These are phyloP conservation scores for Lomographa bimaculata DNA, from an alignment of 2,888 invertebrate species.

Conservation along the genomic window DNA sequence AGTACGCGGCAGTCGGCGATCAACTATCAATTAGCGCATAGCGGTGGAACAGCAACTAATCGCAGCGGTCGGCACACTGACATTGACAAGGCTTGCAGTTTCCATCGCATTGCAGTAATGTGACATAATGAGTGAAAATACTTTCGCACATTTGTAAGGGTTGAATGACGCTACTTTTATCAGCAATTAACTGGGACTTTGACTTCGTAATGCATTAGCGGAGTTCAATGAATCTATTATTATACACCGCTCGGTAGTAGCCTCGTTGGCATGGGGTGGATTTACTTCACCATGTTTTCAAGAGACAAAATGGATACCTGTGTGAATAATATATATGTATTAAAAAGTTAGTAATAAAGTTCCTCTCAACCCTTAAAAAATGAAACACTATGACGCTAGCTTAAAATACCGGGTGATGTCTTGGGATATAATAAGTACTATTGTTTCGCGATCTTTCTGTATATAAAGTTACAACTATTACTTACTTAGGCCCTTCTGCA, in stretches of 20 bases:
- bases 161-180: constrained; percentile 17
- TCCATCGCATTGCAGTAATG: constrained; percentile 50
- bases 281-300: no score
- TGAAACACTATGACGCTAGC: no score
- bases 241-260: no score
- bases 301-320: no score
- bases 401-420: no score
- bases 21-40: constrained; percentile 54
- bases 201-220: not conserved
- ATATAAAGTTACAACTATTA: no score
- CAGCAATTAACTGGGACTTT: constrained; percentile 14
- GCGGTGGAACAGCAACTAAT: constrained; percentile 60
- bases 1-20: constrained; percentile 47
- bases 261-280: no score
- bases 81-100: constrained; percentile 53
- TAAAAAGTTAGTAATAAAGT: no score
- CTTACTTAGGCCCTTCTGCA: constrained; percentile 78
- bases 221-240: not conserved
- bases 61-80: constrained; percentile 60
- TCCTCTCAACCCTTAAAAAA: no score
- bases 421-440: no score
- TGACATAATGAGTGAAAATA: constrained; percentile 28
- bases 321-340: no score
- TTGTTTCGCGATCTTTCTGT: no score
- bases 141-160: constrained; percentile 30